Conservation (phyloP, 2,113 vertebrate species). For the Gymnarchus niloticus region DNA sequence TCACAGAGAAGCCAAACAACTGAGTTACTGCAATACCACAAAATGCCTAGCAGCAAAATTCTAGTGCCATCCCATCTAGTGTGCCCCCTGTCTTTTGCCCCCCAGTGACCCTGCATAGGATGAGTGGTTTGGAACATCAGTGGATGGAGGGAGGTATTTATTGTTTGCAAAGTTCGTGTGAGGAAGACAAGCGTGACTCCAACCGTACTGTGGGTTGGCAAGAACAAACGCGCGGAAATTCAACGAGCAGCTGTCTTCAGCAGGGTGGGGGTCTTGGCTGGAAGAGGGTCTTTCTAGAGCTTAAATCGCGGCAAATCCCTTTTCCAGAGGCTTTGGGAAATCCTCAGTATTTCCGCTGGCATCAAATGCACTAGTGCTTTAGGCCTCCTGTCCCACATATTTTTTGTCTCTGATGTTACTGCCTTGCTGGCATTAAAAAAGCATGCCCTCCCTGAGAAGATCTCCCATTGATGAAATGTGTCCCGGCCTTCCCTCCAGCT, state of each 20-base stretch:
- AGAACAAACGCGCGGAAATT: not conserved
- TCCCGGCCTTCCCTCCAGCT: not conserved
- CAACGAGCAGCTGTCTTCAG: not conserved
- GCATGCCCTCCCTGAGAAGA: conserved; percentile 1
- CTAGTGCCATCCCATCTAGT: not conserved
- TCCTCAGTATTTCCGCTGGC: conserved; percentile 18
- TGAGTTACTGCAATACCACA: not conserved
- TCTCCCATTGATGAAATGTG: not conserved
- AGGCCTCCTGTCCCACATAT: conserved; percentile 15
- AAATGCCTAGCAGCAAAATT: not conserved
- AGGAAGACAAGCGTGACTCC: not conserved
- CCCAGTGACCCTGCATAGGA: no score
- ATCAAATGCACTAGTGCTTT: not conserved
- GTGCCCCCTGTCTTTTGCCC: no score
- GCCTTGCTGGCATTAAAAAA: not conserved
- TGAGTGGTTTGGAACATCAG: no score
- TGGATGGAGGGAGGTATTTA: no score
- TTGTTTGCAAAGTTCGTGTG: not conserved
- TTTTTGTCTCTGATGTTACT: conserved; percentile 21
- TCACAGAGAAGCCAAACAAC: not conserved
- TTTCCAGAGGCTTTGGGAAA: conserved; percentile 38
- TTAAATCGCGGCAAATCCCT: conserved; percentile 29
- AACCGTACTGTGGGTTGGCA: not conserved
- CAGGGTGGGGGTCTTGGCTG: not conserved
- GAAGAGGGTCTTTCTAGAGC: conserved; percentile 25